Percentiles rank a stretch among this genome's conserved stretches.
These are phyloP conservation scores for Gobius niger DNA, from an alignment of 2,113 vertebrate species.

Conservation along the genomic window DNA sequence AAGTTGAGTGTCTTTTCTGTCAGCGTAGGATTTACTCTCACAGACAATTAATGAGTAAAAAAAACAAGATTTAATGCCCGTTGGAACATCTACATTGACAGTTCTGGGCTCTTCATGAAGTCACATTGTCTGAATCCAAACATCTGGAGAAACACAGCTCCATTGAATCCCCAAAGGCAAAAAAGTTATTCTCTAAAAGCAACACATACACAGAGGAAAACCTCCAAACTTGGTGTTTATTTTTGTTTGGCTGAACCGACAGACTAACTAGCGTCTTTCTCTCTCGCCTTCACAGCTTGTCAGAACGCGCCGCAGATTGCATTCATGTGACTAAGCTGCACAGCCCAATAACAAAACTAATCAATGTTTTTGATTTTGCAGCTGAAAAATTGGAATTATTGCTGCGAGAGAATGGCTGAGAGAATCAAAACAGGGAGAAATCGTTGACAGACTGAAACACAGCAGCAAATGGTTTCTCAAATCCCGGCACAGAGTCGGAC, in stretches of 20 bases:
- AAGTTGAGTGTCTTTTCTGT: too few relatives aligned
- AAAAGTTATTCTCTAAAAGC: too few relatives aligned
- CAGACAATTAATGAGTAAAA: too few relatives aligned
- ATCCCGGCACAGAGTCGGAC: background rate
- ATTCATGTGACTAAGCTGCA: background rate
- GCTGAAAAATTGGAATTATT: background rate
- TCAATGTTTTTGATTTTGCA: slow-evolving; percentile 1
- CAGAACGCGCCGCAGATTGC: slow-evolving; percentile 11
- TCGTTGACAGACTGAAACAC: background rate
- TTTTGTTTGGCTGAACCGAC: slow-evolving; percentile 8
- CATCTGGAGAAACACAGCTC: too few relatives aligned
- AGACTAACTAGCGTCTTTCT: slow-evolving; percentile 12
- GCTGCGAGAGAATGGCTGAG: background rate
- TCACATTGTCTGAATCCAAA: too few relatives aligned
- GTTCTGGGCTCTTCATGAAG: too few relatives aligned
- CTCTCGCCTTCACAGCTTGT: slow-evolving; percentile 14
- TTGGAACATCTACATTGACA: too few relatives aligned
- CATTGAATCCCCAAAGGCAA: too few relatives aligned
- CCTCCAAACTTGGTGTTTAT: slow-evolving; percentile 3
- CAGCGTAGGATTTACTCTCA: too few relatives aligned
- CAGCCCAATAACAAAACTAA: background rate
- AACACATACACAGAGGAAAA: too few relatives aligned
- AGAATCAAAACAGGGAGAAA: background rate
- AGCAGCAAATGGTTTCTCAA: background rate
- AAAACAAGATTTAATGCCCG: too few relatives aligned